Base-by-base conservation (phyloP, 2,797 vertebrate species). In the Falco cherrug region DNA sequence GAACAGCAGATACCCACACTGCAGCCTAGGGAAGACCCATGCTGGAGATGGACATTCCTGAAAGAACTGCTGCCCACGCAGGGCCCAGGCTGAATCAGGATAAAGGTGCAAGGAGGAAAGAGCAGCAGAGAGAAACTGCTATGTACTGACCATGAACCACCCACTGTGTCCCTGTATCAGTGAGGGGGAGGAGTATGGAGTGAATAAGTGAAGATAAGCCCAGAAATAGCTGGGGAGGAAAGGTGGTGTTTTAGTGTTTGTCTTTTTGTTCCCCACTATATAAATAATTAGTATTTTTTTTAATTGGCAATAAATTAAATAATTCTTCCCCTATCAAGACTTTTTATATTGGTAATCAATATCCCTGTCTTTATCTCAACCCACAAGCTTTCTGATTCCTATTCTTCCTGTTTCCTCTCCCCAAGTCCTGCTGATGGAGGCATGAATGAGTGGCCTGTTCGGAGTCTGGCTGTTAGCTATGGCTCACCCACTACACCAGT, bases 21-120 rank as follows among this genome's bases (percentile, higher is more conserved):
- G 33, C 22, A 84, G 37, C 28, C 35, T 24, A 35, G 13, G 35
- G 43, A 57, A 11, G 22, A 78, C 59, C 10, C 1, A 0, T 0
- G 1, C 11, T 14, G 31, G 12, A 59, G 45, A 65, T 21, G 9
- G 16, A n/a, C 51, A 51, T 43, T 71, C 33, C 51, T 50, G 29
- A 50, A 76, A 50, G 41, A 69, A 50, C 35, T 51, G 22, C 37
- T 65, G 45, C 33, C 22, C 22, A 14, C 9, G 25, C 35, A 29
- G 5, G 61, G 13, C 24, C n/a, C 24, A 26, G 47, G 31, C 64
- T 2, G 0, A 57, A 37, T 45, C 28, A 77, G 29, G 43, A 35
- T 25, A 83, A 41, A 48, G 8, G 21, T 37, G 41, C 0, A 0
- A 57, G 31, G 16, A 70, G 28, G 19, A 56, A 76, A 41, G 1